Percentiles rank a stretch among this genome's conserved stretches.
These are phyloP conservation scores for Epizoanthus stellaris DNA, from an alignment of 92 coral and sea anemone species.

Conservation along the genomic window DNA sequence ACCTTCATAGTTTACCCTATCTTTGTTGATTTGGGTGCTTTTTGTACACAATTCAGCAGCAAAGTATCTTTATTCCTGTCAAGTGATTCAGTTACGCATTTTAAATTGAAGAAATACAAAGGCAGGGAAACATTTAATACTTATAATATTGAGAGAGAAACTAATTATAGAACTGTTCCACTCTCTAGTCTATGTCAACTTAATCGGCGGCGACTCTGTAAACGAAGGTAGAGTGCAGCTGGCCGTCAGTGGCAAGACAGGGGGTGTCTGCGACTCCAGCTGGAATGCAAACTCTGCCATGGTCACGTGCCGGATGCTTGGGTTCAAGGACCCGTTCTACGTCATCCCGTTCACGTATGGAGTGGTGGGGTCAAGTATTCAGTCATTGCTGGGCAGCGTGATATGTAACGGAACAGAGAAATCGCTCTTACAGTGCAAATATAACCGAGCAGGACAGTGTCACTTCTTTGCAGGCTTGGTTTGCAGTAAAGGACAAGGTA, in stretches of 20 bases:
- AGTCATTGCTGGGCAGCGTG: constrained; percentile 9
- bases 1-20: too few species aligned
- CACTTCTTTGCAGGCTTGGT: constrained; percentile 30
- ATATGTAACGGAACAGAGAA: constrained; percentile 20
- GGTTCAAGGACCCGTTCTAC: constrained; percentile 18
- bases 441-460: constrained; percentile 11
- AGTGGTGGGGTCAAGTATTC: constrained; percentile 17
- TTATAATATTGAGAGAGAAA: too few species aligned
- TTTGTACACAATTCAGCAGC: too few species aligned
- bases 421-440: constrained; percentile 8
- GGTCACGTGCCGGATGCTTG: constrained; percentile 32
- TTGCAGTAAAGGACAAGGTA: constrained; percentile 20
- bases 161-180: neutral
- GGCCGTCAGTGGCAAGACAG: neutral
- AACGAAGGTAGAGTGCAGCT: constrained; percentile 19
- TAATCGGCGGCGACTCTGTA: constrained; percentile 10
- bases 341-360: constrained; percentile 21
- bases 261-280: constrained; percentile 16
- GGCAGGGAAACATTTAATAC: too few species aligned
- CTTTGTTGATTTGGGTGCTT: too few species aligned
- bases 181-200: constrained; percentile 11
- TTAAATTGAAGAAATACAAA: too few species aligned
- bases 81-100: too few species aligned
- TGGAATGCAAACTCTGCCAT: constrained; percentile 19
- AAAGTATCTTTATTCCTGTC: too few species aligned